phyloP scores from a whole-genome alignment of 2,888 invertebrate genomes.

The Phaonia tiefii region DNA sequence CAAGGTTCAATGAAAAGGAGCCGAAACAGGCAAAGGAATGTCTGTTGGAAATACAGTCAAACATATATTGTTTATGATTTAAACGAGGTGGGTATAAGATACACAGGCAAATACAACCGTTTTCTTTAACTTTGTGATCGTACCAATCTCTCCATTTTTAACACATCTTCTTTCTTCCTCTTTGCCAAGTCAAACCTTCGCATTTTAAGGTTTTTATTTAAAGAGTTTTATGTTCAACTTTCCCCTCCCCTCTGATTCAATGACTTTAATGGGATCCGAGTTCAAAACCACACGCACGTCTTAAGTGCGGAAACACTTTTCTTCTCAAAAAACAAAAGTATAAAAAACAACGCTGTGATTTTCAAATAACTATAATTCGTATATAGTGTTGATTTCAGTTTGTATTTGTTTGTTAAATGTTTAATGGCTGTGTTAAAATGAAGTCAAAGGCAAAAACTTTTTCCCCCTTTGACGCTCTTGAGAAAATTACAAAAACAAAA shows the following conservation, averaged over 20 bases:
- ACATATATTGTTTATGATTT: no score
- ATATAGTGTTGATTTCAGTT: conserved; percentile 19
- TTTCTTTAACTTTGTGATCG: no score
- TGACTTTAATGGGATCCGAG: conserved; percentile 50
- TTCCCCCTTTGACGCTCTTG: conserved; percentile 17
- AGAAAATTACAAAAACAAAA: not conserved
- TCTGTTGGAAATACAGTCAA: not conserved
- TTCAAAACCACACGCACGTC: conserved; percentile 57
- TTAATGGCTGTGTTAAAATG: conserved; percentile 45
- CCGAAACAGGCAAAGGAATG: not conserved
- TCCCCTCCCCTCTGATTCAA: no score
- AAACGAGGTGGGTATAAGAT: no score
- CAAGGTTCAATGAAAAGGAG: not conserved
- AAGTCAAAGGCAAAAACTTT: conserved; percentile 36
- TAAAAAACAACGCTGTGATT: conserved; percentile 25
- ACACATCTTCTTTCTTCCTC: no score
- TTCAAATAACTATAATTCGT: conserved; percentile 43
- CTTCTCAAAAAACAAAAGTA: no score
- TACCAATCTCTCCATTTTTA: no score
- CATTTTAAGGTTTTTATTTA: conserved; percentile 1
- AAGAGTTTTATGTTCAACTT: conserved; percentile 3
- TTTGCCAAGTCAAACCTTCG: conserved; percentile 8
- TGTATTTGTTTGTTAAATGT: conserved; percentile 30
- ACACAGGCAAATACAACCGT: no score
- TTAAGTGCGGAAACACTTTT: conserved; percentile 62